Base-by-base conservation (phyloP, 1,140 invertebrate genomes). In the Lethocerus indicus region DNA sequence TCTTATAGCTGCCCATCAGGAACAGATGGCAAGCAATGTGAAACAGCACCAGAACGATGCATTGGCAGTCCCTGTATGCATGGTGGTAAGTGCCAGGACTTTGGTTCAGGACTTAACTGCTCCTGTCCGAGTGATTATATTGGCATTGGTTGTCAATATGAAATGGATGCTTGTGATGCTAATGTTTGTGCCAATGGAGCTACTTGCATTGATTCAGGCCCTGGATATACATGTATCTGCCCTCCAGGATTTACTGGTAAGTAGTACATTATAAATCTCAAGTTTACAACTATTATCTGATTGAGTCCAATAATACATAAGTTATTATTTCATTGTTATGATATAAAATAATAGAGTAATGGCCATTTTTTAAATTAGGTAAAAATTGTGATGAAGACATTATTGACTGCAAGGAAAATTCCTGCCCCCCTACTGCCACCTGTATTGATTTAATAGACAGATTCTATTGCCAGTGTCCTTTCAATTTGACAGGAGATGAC, bases 31-130 rank as follows among this genome's bases (percentile, higher is more conserved):
- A 93, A 94, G 67, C 81, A 89, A 59, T 95, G 91, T 63, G 88
- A 95, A 66, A 91, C 87, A 1, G 88, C 91, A 0, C 92, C 92
- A 18, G 87, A 95, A 66, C 73, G 91, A 45, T 96, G 92, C 60
- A 89, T 96, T 53, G 92, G 92, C 2, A 86, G 88, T 60, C 92
- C 92, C 6, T 96, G 92, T 61, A 91, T 92, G 84, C 88, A 96
- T 57, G 85, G 84, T 39, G 92, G 91, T 43, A 80, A 80, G 60
- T 94, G 90, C 59, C 85, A 87, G 68, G 92, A 96, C 63, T 95
- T 87, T 60, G 91, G 91, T 14, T 93, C 88, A 1, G 90, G 89
- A 2, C 67, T 95, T 0, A 95, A 96, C 60, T 96, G 92, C 59
- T 82, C 88, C 20, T 96, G 92, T 60, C 80, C 85, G 0, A 67